A percentile compares a stretch with the other conserved stretches of the same genome.
phyloP scores from a whole-genome alignment of 2,113 vertebrate genomes.

The Ginglymostoma cirratum region DNA sequence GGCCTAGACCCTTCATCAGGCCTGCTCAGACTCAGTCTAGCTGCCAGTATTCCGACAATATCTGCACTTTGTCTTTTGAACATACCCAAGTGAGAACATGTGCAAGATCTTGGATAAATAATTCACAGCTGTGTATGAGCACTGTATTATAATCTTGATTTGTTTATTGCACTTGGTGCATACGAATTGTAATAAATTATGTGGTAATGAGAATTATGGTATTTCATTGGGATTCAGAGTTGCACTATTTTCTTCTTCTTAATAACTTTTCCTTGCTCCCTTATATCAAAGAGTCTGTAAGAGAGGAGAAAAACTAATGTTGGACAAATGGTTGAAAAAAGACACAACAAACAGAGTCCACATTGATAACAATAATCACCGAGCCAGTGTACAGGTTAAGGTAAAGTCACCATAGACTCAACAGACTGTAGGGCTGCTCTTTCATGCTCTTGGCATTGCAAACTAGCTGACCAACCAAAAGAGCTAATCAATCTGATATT shows the following conservation, averaged over 20 bases:
- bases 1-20: no score
- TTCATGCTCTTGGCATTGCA: no score
- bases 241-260: neutral
- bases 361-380: neutral
- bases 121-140: neutral
- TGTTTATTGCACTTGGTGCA: neutral
- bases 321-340: neutral
- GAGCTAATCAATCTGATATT: no score
- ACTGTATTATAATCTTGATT: neutral
- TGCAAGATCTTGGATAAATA: neutral
- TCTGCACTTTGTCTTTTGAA: neutral
- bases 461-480: no score
- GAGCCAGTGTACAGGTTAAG: neutral
- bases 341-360: neutral
- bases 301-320: neutral
- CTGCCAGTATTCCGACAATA: neutral
- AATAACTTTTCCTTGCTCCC: neutral
- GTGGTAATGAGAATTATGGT: neutral
- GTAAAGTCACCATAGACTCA: no score
- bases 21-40: no score
- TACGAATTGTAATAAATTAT: neutral
- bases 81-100: neutral
- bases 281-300: neutral
- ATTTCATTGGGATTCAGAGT: neutral
- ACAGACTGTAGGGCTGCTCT: no score